Conservation (phyloP, 2,888 invertebrate genomes). For the Onthophagus sagittarius region DNA sequence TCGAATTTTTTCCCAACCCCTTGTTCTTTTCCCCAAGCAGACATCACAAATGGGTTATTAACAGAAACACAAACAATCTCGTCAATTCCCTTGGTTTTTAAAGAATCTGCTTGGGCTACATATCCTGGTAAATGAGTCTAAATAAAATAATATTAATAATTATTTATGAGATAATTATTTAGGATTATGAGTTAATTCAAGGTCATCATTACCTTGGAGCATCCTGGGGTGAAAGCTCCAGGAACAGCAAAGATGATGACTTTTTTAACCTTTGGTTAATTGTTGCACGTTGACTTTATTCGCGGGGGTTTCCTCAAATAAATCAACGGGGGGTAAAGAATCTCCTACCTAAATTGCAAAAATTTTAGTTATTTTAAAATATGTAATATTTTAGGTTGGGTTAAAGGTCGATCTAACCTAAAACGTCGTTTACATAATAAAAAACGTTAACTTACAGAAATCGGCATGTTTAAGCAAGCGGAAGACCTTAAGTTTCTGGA, state of each 20-base stretch:
- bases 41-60: slow-evolving; percentile 95
- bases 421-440: not conserved
- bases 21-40: slow-evolving; percentile 85
- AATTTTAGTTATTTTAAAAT: slow-evolving; percentile 4
- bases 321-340: slow-evolving; percentile 69
- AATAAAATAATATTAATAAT: too few species aligned
- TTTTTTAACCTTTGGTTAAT: slow-evolving; percentile 72
- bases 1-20: slow-evolving; percentile 78
- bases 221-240: slow-evolving; percentile 93
- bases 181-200: too few species aligned
- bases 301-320: slow-evolving; percentile 82
- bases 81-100: slow-evolving; percentile 71
- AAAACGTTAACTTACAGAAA: slow-evolving; percentile 26
- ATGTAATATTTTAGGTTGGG: slow-evolving; percentile 1
- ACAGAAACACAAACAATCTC: slow-evolving; percentile 86
- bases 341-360: slow-evolving; percentile 71
- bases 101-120: slow-evolving; percentile 66
- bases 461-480: slow-evolving; percentile 30
- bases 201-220: slow-evolving; percentile 64
- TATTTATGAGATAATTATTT: too few species aligned
- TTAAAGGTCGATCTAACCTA: slow-evolving; percentile 15
- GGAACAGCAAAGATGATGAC: slow-evolving; percentile 87
- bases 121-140: slow-evolving; percentile 90
- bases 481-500: slow-evolving; percentile 27
- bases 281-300: slow-evolving; percentile 79